Conservation (phyloP, 2,888 invertebrate species). For the Drosophila vallismaia region DNA sequence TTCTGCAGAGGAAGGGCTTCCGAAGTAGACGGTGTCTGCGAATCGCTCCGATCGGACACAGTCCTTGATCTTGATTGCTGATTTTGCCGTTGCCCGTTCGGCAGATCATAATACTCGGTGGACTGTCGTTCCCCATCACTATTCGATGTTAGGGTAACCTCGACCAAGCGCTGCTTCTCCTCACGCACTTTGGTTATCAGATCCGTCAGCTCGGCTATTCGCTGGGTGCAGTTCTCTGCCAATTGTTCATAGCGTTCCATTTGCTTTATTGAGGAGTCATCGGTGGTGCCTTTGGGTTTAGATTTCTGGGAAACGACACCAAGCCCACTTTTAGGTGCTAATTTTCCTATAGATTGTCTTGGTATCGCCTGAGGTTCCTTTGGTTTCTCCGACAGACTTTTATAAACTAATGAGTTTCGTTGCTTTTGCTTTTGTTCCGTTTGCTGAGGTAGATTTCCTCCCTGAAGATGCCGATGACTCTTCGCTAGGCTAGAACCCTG, state of each 20-base stretch:
- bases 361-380: not conserved
- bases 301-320: slow-evolving; percentile 2
- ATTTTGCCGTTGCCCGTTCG: slow-evolving; percentile 45
- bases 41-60: slow-evolving; percentile 57
- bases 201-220: slow-evolving; percentile 85
- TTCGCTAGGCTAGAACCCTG: not conserved
- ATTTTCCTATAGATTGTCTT: slow-evolving; percentile 1
- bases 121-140: slow-evolving; percentile 81
- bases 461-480: not conserved
- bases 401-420: not conserved
- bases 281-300: slow-evolving; percentile 4
- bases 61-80: slow-evolving; percentile 42
- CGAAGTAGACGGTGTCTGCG: slow-evolving; percentile 43
- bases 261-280: slow-evolving; percentile 30
- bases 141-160: slow-evolving; percentile 82
- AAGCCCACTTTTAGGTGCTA: not conserved
- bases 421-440: not conserved
- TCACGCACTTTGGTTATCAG: slow-evolving; percentile 86
- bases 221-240: slow-evolving; percentile 85
- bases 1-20: slow-evolving; percentile 73
- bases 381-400: not conserved
- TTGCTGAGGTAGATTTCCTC: not conserved
- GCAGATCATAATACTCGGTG: slow-evolving; percentile 83
- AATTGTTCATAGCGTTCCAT: slow-evolving; percentile 84
- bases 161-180: slow-evolving; percentile 85